These are phyloP conservation scores for Monopis laevigella DNA, from an alignment of 2,888 invertebrate species.

Conservation along the genomic window DNA sequence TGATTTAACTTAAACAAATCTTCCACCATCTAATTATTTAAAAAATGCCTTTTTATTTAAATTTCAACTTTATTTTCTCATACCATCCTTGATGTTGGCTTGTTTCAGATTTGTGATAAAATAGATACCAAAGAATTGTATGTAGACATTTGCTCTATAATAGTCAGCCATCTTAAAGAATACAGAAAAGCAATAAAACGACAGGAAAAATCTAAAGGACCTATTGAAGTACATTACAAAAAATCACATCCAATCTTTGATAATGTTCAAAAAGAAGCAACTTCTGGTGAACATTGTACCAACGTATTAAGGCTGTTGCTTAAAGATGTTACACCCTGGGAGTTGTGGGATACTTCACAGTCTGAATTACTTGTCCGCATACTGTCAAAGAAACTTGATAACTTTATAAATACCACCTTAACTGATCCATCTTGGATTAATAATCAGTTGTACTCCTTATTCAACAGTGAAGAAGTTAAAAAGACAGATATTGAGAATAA, in stretches of 20 bases:
- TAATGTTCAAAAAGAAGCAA: constrained; percentile 39
- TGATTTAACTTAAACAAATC: too few relatives aligned
- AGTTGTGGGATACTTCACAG: constrained; percentile 73
- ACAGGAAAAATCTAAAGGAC: constrained; percentile 49
- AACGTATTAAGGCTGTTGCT: constrained; percentile 67
- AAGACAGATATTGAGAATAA: constrained; percentile 16
- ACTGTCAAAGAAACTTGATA: constrained; percentile 66
- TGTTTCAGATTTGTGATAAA: constrained; percentile 55
- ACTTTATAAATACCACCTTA: constrained; percentile 51
- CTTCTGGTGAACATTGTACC: constrained; percentile 66
- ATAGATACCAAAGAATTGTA: constrained; percentile 54
- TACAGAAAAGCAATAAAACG: constrained; percentile 70
- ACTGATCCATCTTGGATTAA: constrained; percentile 63
- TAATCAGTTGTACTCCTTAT: constrained; percentile 34
- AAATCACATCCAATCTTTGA: constrained; percentile 38
- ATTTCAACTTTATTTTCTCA: too few relatives aligned
- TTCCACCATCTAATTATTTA: too few relatives aligned
- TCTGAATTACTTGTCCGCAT: constrained; percentile 71
- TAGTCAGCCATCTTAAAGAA: constrained; percentile 71
- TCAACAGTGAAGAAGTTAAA: not conserved
- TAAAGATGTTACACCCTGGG: constrained; percentile 73
- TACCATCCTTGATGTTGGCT: too few relatives aligned
- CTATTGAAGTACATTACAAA: constrained; percentile 60
- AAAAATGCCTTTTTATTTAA: too few relatives aligned
- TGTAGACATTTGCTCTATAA: constrained; percentile 56